These are phyloP conservation scores for Scophthalmus maximus DNA, from an alignment of 2,113 vertebrate genomes.

Conservation along the genomic window DNA sequence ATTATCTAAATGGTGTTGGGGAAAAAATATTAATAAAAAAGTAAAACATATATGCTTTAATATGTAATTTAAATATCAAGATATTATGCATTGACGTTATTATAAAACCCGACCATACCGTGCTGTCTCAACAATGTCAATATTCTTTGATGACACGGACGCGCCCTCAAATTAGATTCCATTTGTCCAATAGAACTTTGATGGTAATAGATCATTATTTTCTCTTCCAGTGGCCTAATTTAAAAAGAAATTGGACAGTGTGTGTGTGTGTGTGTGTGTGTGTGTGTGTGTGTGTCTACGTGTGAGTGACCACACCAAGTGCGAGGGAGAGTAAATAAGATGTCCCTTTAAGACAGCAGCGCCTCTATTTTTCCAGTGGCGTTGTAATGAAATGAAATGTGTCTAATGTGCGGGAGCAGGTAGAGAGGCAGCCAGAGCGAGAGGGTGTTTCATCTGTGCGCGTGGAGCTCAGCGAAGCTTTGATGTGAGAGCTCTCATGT, in stretches of 20 bases:
- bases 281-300: slow-evolving; percentile 1
- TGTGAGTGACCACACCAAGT: slow-evolving; percentile 34
- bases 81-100: not conserved
- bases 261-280: not conserved
- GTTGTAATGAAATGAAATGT: slow-evolving; percentile 81
- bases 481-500: slow-evolving; percentile 83
- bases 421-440: slow-evolving; percentile 72
- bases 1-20: not conserved
- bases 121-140: not conserved
- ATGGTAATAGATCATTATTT: slow-evolving; percentile 56
- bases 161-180: slow-evolving; percentile 27
- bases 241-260: slow-evolving; percentile 18
- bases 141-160: slow-evolving; percentile 31
- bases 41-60: not conserved
- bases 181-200: slow-evolving; percentile 44
- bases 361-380: slow-evolving; percentile 71
- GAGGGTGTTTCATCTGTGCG: slow-evolving; percentile 82
- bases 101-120: not conserved
- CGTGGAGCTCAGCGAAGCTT: slow-evolving; percentile 80
- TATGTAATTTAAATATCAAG: not conserved
- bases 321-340: slow-evolving; percentile 71
- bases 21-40: not conserved
- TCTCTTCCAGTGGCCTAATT: slow-evolving; percentile 37
- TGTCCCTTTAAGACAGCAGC: slow-evolving; percentile 78
- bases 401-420: slow-evolving; percentile 78